A percentile compares a stretch with the other conserved stretches of the same genome.
phyloP scores from a whole-genome alignment of 1,140 invertebrate species.

The Solenopsis fugax region DNA sequence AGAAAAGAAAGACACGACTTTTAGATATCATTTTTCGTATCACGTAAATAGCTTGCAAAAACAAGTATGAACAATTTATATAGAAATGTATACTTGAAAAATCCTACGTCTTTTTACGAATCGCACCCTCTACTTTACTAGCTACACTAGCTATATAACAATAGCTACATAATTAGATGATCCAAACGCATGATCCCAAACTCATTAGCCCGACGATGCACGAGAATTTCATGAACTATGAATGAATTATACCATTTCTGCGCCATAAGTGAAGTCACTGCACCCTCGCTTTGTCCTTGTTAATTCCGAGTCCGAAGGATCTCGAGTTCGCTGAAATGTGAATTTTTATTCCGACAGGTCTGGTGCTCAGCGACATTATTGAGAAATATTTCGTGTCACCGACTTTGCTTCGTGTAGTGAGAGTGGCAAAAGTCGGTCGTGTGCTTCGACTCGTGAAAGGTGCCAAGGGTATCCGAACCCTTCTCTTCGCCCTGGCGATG shows the following conservation, averaged over 20 bases:
- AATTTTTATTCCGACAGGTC: constrained; percentile 88
- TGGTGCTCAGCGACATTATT: constrained; percentile 98
- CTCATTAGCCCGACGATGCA: constrained; percentile 16
- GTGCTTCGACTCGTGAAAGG: constrained; percentile 98
- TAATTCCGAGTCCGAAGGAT: not conserved
- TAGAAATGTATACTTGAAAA: constrained; percentile 13
- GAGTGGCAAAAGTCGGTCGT: constrained; percentile 98
- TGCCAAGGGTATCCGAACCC: constrained; percentile 98
- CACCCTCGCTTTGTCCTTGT: constrained; percentile 30
- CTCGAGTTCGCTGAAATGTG: constrained; percentile 10
- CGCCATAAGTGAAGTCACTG: constrained; percentile 3
- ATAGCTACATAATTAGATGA: constrained; percentile 2
- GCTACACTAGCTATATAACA: not conserved
- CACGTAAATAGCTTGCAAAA: not conserved
- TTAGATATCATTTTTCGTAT: not conserved
- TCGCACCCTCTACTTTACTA: constrained; percentile 10
- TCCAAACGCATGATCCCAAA: constrained; percentile 31
- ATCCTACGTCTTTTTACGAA: not conserved
- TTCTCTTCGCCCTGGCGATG: constrained; percentile 99
- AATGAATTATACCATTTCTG: constrained; percentile 17
- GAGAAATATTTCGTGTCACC: constrained; percentile 99
- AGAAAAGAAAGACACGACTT: not conserved
- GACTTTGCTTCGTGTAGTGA: constrained; percentile 97
- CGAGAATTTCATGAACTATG: constrained; percentile 29
- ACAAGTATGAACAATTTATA: not conserved